These are phyloP conservation scores for Morone saxatilis DNA, from an alignment of 2,113 vertebrate genomes.

Conservation along the genomic window DNA sequence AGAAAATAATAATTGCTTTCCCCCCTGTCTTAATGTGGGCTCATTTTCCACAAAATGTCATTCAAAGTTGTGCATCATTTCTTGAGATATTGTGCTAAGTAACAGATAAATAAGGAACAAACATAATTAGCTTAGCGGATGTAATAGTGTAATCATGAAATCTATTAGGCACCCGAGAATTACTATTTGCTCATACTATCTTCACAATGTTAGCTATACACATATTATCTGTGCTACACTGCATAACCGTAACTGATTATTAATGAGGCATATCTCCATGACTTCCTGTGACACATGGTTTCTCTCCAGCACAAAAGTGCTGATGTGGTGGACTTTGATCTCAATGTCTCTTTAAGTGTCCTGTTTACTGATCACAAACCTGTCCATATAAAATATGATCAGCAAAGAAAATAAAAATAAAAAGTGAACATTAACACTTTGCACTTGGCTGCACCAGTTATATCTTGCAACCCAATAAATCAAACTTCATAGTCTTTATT, in stretches of 20 bases:
- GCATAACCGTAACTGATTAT: constrained; percentile 54
- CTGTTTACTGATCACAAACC: constrained; percentile 57
- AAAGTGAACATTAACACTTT: background rate
- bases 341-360: constrained; percentile 42
- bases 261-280: constrained; percentile 69
- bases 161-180: constrained; percentile 4
- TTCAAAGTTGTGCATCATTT: no score
- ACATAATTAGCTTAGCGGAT: background rate
- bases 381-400: constrained; percentile 46
- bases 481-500: background rate
- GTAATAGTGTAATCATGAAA: constrained; percentile 5
- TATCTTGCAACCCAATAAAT: background rate
- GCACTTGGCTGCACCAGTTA: background rate
- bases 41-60: no score
- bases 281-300: constrained; percentile 70
- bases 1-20: background rate
- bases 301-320: constrained; percentile 57
- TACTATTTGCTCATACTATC: constrained; percentile 9
- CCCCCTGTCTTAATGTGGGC: background rate
- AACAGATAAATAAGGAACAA: background rate
- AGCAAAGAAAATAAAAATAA: background rate
- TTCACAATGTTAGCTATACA: constrained; percentile 7
- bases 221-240: constrained; percentile 38
- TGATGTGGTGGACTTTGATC: constrained; percentile 79
- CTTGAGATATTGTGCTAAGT: background rate